Evolutionary conservation across 2,113 vertebrate genomes (phyloP).

Genomic region (Istiophorus platypterus): DNA sequence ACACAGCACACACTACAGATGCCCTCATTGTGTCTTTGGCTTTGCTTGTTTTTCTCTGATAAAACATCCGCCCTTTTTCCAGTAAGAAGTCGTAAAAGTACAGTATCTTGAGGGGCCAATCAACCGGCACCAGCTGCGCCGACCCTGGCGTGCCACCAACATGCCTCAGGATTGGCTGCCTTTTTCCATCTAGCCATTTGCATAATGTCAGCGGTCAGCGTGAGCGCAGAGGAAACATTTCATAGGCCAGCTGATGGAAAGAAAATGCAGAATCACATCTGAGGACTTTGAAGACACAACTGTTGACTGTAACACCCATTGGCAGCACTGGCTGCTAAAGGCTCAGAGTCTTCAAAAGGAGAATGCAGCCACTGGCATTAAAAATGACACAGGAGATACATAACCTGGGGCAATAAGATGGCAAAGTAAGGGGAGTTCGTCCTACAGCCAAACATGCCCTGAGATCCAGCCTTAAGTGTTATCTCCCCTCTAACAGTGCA

Average conservation of each 20-base stretch:
- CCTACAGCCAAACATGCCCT: slow-evolving; percentile 12
- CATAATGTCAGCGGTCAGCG: slow-evolving; percentile 63
- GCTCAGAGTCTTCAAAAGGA: slow-evolving; percentile 25
- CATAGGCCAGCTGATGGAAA: slow-evolving; percentile 37
- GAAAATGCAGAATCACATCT: slow-evolving; percentile 51
- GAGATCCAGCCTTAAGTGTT: slow-evolving; percentile 22
- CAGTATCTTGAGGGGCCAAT: slow-evolving; percentile 32
- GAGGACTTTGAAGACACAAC: slow-evolving; percentile 42
- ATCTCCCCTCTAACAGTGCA: slow-evolving; percentile 11
- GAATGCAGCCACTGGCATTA: slow-evolving; percentile 44
- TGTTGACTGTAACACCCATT: slow-evolving; percentile 58
- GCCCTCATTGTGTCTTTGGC: no score
- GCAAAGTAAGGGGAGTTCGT: slow-evolving; percentile 9
- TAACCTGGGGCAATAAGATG: slow-evolving; percentile 41
- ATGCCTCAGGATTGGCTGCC: slow-evolving; percentile 45
- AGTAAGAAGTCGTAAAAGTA: neutral
- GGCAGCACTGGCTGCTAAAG: slow-evolving; percentile 44
- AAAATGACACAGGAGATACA: slow-evolving; percentile 52
- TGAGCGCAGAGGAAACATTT: slow-evolving; percentile 41
- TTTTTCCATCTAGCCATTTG: slow-evolving; percentile 39
- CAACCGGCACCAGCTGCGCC: slow-evolving; percentile 39
- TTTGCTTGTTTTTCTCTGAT: slow-evolving; percentile 3
- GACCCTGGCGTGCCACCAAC: slow-evolving; percentile 42
- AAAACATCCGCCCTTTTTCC: neutral
- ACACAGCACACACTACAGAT: no score